Percentiles rank a stretch among this genome's conserved stretches.
These are phyloP conservation scores for Tridacna crocea DNA, from an alignment of 2,888 invertebrate genomes.

Conservation along the genomic window DNA sequence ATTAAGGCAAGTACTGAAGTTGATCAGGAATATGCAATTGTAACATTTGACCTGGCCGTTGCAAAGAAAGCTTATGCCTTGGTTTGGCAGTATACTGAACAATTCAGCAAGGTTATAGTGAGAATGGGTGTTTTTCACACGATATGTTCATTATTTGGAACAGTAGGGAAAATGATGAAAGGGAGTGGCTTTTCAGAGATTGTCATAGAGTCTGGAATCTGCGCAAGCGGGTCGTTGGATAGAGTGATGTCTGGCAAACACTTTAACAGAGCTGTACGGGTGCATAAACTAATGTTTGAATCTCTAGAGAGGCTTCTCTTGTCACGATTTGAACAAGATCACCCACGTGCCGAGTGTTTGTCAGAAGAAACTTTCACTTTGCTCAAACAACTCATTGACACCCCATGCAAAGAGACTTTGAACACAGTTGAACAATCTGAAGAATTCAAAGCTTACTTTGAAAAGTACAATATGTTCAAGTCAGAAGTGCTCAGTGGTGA, in stretches of 20 bases:
- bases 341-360: not conserved
- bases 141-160: too few relatives aligned
- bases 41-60: constrained; percentile 62
- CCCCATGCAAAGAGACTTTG: too few relatives aligned
- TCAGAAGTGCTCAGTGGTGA: constrained; percentile 38
- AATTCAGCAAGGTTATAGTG: constrained; percentile 29
- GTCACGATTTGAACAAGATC: constrained; percentile 3
- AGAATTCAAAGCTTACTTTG: too few relatives aligned
- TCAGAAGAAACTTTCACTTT: not conserved
- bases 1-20: constrained; percentile 32
- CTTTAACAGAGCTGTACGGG: constrained; percentile 48
- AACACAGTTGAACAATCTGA: too few relatives aligned
- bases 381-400: too few relatives aligned
- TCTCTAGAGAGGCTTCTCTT: constrained; percentile 44
- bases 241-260: constrained; percentile 40
- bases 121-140: too few relatives aligned
- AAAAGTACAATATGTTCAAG: too few relatives aligned
- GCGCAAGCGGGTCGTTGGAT: constrained; percentile 53
- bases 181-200: constrained; percentile 51
- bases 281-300: constrained; percentile 44
- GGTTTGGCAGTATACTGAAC: constrained; percentile 44
- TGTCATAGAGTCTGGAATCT: constrained; percentile 42
- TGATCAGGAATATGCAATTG: constrained; percentile 51
- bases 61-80: constrained; percentile 58
- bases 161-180: too few relatives aligned